Percentiles rank a stretch among this genome's conserved stretches.
Evolutionary conservation across 2,797 vertebrate species (phyloP).

Genomic region (Loriculus beryllinus): DNA sequence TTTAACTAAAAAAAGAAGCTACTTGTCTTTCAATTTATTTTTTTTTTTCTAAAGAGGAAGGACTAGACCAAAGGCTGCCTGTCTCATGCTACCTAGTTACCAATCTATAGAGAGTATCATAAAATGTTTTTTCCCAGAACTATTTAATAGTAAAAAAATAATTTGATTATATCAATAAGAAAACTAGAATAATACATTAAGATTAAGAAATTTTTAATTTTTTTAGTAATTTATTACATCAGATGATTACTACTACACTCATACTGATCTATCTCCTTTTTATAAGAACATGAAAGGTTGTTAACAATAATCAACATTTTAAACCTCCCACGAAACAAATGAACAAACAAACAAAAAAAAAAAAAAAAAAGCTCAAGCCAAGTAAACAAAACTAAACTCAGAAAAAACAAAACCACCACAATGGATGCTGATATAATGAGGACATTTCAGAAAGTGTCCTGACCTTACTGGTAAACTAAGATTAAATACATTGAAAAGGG

Average conservation of each 20-base stretch:
- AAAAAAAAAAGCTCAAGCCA: accelerated
- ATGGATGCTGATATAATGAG: background rate
- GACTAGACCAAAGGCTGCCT: background rate
- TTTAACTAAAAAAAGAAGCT: background rate
- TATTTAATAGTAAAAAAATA: background rate
- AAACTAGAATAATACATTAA: background rate
- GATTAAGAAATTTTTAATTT: background rate
- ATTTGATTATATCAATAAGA: background rate
- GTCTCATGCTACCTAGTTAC: background rate
- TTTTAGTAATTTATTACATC: background rate
- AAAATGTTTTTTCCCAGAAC: background rate
- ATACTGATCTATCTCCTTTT: background rate
- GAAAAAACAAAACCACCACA: background rate
- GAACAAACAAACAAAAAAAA: accelerated
- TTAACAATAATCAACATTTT: background rate
- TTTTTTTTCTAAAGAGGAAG: background rate
- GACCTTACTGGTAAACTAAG: background rate
- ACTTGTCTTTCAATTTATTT: background rate
- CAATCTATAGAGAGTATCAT: background rate
- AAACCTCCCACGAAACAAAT: background rate
- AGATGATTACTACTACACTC: background rate
- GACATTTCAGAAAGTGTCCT: background rate
- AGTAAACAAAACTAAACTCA: background rate
- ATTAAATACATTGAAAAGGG: background rate
- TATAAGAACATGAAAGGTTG: background rate